phyloP scores from a whole-genome alignment of 2,888 invertebrate species.

The Lepidochitona cinerea region DNA sequence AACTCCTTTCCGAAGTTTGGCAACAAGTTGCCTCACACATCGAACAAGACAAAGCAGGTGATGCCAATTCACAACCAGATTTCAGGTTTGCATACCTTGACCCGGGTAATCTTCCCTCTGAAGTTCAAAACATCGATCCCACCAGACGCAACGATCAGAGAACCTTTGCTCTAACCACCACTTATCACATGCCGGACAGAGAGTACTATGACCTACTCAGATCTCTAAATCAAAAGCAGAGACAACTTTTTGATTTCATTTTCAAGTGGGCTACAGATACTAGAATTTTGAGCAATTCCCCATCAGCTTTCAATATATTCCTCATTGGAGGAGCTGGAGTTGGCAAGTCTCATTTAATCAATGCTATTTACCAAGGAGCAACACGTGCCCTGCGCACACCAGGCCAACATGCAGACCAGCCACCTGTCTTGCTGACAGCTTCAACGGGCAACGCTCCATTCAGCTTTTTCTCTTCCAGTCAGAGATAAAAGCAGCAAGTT shows the following conservation, averaged over 20 bases:
- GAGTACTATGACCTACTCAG: not conserved
- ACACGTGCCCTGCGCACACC: not conserved
- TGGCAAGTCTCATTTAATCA: not conserved
- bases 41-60: not conserved
- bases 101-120: not conserved
- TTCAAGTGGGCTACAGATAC: not conserved
- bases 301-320: not conserved
- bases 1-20: not conserved
- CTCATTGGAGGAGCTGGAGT: not conserved
- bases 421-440: constrained; percentile 23
- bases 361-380: not conserved
- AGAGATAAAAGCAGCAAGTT: constrained; percentile 1
- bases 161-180: not conserved
- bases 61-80: not conserved
- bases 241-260: not conserved
- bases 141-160: not conserved
- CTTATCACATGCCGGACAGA: not conserved
- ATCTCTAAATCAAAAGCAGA: not conserved
- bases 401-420: not conserved
- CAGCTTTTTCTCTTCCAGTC: constrained; percentile 28
- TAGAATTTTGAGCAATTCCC: not conserved
- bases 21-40: not conserved
- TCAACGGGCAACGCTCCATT: constrained; percentile 22
- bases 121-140: not conserved
- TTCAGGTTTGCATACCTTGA: not conserved